Evolutionary conservation across 2,113 vertebrate species (phyloP).

Genomic region (Globicephala melas): DNA sequence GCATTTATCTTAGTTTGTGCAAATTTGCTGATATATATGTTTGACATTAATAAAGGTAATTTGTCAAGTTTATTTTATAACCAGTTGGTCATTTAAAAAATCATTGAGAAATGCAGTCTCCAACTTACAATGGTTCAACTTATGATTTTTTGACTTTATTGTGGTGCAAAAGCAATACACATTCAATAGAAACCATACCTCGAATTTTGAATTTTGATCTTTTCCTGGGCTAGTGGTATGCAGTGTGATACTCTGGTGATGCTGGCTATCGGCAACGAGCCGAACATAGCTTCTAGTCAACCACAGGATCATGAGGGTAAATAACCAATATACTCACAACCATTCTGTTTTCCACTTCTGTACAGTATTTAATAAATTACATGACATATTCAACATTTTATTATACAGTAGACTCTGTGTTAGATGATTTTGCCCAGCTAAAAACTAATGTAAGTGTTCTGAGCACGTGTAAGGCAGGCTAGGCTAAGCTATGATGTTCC

Average conservation of each 20-base stretch:
- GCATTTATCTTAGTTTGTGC: not conserved
- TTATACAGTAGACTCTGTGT: not conserved
- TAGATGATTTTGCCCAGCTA: not conserved
- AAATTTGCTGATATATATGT: not conserved
- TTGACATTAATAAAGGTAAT: not conserved
- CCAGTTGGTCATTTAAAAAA: not conserved
- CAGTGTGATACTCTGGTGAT: not conserved
- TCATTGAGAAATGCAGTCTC: not conserved
- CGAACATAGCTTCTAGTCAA: not conserved
- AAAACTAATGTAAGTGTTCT: not conserved
- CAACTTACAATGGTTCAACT: not conserved
- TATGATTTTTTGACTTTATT: not conserved
- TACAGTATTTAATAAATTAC: not conserved
- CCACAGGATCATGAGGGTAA: not conserved
- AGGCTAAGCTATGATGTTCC: not conserved
- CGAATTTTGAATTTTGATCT: not conserved
- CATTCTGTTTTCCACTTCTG: not conserved
- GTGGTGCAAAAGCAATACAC: not conserved
- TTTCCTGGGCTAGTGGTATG: not conserved
- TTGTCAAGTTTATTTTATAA: conserved; percentile 12
- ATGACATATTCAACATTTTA: not conserved
- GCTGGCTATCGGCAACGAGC: not conserved
- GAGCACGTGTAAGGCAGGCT: not conserved
- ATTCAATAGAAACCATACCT: not conserved
- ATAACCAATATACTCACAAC: not conserved